phyloP scores from a whole-genome alignment of 2,888 invertebrate species.

The Oscheius onirici region DNA sequence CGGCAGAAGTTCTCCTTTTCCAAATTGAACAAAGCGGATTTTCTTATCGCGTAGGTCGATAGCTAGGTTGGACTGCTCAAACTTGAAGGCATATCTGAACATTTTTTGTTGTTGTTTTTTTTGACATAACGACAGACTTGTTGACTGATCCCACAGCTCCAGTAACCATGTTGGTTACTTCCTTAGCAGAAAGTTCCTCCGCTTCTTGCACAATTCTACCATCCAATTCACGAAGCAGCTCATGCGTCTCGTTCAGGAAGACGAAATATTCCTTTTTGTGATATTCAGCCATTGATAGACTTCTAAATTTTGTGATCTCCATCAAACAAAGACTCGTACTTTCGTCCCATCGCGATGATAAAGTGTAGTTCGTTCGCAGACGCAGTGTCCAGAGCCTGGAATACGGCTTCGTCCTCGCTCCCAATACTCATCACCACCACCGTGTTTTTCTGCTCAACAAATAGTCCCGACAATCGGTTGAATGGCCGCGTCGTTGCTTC shows the following conservation, averaged over 20 bases:
- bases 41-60: no score
- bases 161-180: not conserved
- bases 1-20: no score
- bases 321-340: not conserved
- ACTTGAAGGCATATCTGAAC: slow-evolving; percentile 11
- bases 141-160: slow-evolving; percentile 6
- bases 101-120: no score
- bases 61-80: not conserved
- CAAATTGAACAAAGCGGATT: no score
- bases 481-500: not conserved
- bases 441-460: not conserved
- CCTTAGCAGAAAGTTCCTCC: not conserved
- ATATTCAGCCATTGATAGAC: not conserved
- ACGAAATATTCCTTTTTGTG: not conserved
- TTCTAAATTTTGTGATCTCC: not conserved
- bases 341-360: slow-evolving; percentile 13
- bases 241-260: not conserved
- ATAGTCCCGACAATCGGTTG: not conserved
- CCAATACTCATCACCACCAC: slow-evolving; percentile 1
- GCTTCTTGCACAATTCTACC: slow-evolving; percentile 1
- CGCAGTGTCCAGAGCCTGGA: not conserved
- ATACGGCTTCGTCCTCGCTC: not conserved
- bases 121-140: not conserved
- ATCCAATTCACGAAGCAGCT: not conserved
- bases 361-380: not conserved